A percentile compares a stretch with the other conserved stretches of the same genome.
These are phyloP conservation scores for Chondrilla cf. caribensis DNA, from an alignment of 37 sponge, comb jelly and placozoan genomes.

Conservation along the genomic window DNA sequence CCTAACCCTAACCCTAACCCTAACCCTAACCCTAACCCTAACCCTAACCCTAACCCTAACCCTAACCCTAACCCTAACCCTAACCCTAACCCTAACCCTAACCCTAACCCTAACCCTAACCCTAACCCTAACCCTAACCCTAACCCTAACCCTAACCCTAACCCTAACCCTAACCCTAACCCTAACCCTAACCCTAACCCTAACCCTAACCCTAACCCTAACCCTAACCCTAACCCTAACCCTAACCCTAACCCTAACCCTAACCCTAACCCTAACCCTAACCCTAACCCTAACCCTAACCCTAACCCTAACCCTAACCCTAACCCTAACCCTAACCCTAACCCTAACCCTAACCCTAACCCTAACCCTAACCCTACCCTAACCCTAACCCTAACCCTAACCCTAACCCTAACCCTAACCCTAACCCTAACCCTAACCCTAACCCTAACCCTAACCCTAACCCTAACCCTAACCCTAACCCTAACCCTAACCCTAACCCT, in stretches of 20 bases:
- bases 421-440: too few relatives aligned
- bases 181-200: not conserved
- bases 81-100: not conserved
- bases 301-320: too few relatives aligned
- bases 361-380: too few relatives aligned
- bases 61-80: not conserved
- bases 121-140: not conserved
- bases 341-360: too few relatives aligned
- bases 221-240: not conserved
- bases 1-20: not conserved
- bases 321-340: too few relatives aligned
- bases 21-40: not conserved
- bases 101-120: not conserved
- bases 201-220: not conserved
- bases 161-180: not conserved
- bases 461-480: too few relatives aligned
- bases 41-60: not conserved
- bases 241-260: not conserved
- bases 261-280: not conserved
- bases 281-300: not conserved
- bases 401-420: too few relatives aligned
- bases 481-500: too few relatives aligned
- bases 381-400: too few relatives aligned
- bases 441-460: too few relatives aligned
- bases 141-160: not conserved